Conservation (phyloP, 2,113 vertebrate species). For the Cyprinus carpio region DNA sequence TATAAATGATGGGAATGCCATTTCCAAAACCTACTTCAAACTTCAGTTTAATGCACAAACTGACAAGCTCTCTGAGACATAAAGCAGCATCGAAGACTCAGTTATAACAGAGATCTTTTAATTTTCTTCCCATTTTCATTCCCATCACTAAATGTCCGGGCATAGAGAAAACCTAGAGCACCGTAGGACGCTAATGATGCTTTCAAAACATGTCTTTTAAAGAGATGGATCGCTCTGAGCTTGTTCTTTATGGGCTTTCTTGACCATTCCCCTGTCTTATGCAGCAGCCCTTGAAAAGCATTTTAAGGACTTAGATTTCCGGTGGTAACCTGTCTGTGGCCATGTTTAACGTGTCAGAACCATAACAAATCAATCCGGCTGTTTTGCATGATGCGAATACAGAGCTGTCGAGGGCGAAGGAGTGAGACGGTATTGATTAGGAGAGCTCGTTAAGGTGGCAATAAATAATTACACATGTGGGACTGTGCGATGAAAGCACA, state of each 20-base stretch:
- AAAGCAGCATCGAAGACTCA: background rate
- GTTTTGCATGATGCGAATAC: constrained; percentile 70
- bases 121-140: background rate
- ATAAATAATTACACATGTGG: constrained; percentile 65
- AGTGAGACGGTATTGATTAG: constrained; percentile 67
- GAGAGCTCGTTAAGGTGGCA: constrained; percentile 63
- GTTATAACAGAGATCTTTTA: background rate
- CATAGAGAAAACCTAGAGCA: background rate
- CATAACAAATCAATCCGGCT: constrained; percentile 75
- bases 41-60: background rate
- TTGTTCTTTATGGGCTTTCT: constrained; percentile 71
- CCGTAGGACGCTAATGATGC: constrained; percentile 40
- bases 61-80: background rate
- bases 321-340: constrained; percentile 68
- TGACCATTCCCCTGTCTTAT: constrained; percentile 66
- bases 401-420: constrained; percentile 26
- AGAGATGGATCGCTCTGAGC: constrained; percentile 66
- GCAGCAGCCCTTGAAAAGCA: constrained; percentile 69
- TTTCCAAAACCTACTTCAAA: constrained; percentile 38
- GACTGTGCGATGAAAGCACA: constrained; percentile 36
- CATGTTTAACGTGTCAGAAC: constrained; percentile 73
- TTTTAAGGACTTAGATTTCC: constrained; percentile 74
- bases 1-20: too few species aligned
- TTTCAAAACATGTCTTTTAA: constrained; percentile 64
- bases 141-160: background rate